Conservation (phyloP, 2,888 invertebrate species). For the Synergus umbraculus region DNA sequence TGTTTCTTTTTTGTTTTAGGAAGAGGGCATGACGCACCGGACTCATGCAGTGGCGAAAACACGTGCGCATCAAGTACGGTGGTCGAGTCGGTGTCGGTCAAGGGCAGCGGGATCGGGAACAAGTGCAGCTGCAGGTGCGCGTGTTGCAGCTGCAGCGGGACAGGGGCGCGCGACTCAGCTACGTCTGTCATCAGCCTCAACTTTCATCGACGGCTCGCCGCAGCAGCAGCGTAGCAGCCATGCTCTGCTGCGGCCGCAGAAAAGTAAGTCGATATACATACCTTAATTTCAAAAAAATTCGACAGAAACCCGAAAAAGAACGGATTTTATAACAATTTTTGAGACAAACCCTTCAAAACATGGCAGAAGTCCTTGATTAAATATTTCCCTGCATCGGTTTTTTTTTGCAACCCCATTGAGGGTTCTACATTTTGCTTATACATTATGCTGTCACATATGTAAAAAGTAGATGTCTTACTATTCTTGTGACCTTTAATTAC, state of each 20-base stretch:
- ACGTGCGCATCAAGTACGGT: conserved; percentile 78
- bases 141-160: conserved; percentile 76
- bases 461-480: neutral
- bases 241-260: conserved; percentile 97
- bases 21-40: conserved; percentile 77
- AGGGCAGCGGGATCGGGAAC: conserved; percentile 75
- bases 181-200: conserved; percentile 73
- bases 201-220: conserved; percentile 75
- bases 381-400: neutral
- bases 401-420: neutral
- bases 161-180: conserved; percentile 71
- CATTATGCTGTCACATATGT: neutral
- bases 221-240: conserved; percentile 89
- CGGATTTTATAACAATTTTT: no score
- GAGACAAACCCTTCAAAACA: no score
- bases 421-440: neutral
- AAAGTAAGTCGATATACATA: conserved; percentile 83
- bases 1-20: conserved; percentile 55
- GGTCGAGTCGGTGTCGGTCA: conserved; percentile 77
- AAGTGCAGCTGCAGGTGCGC: conserved; percentile 74
- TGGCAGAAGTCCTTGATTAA: neutral
- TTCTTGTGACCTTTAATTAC: no score
- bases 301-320: neutral
- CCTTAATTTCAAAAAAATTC: conserved; percentile 27
- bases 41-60: conserved; percentile 78